Conservation (phyloP, 2,113 vertebrate species). For the Elgaria multicarinata region DNA sequence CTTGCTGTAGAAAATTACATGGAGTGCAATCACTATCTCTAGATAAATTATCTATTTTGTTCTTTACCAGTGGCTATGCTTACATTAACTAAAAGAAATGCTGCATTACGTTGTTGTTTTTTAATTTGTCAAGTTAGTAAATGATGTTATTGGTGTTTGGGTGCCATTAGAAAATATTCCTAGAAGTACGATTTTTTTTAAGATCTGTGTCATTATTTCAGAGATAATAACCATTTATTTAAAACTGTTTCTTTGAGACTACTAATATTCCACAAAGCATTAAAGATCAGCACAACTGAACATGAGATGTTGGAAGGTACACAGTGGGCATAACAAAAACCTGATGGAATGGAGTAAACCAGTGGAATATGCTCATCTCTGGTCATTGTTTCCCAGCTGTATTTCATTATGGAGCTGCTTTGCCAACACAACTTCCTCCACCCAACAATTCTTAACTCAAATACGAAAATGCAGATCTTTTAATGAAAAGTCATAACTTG, state of each 20-base stretch:
- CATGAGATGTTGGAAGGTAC: background rate
- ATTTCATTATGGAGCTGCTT: background rate
- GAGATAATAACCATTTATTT: background rate
- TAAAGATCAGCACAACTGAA: background rate
- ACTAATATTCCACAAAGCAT: background rate
- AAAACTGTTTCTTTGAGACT: background rate
- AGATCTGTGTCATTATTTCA: background rate
- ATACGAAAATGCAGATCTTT: too few species aligned
- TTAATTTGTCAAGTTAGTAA: constrained; percentile 33
- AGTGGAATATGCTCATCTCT: background rate
- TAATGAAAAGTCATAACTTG: too few species aligned
- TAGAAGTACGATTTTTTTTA: background rate
- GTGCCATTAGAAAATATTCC: background rate
- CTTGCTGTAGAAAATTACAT: constrained; percentile 43
- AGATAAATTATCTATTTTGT: constrained; percentile 41
- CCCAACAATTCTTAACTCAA: too few species aligned
- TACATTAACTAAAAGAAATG: constrained; percentile 26
- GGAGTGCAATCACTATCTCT: constrained; percentile 23
- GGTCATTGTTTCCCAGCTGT: background rate
- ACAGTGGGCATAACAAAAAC: background rate
- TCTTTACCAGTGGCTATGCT: constrained; percentile 25
- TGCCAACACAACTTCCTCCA: too few species aligned
- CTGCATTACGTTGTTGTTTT: background rate
- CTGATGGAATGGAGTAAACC: background rate
- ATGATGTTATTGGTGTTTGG: background rate